Evolutionary conservation across 2,113 vertebrate genomes (phyloP), one percentile per base, ranked within the genome.

Genomic region (Lepus americanus): DNA sequence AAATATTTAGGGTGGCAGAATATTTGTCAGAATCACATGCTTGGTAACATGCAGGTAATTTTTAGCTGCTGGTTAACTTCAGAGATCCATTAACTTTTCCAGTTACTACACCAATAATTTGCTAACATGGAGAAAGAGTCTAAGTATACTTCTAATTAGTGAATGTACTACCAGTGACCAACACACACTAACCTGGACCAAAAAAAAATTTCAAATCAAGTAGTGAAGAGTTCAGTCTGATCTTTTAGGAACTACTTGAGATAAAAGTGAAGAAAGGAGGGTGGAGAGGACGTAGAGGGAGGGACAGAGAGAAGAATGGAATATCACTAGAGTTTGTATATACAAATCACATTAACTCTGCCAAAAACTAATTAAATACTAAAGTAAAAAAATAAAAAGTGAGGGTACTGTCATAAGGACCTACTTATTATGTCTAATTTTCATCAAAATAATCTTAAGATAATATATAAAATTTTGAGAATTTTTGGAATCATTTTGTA

Each of bases 61-160:
- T 96, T 87, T 83, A 87, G 67, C 53, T 70, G 3, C 63, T 87
- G 36, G 36, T 76, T 89, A 92, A 63, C 61, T 86, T 92, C n/a
- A 94, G 66, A 22, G 20, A 89, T 33, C 51, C 49, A 92, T 89
- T 96, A 94, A 76, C 10, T 89, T 95, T 95, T 87, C 44, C 55
- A 39, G 4, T 96, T 90, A 95, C 27, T 87, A 70, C 12, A 84
- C 63, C 13, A 88, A 27, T 89, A 69, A 63, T 39, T 87, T 87
- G n/a, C n/a, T 85, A 11, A 17, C 49, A 94, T 20, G 11, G 53
- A 96, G 39, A 93, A 95, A 91, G 64, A 79, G 9, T 63, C 12
- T 66, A 73, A 63, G 6, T 73, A 31, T 19, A 89, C 66, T 53
- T 76, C 23, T 78, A 88, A 81, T 67, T n/a, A 72, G 39, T 70